These are phyloP conservation scores for Ornithoptera priamus DNA, from an alignment of 2,888 invertebrate species.

Conservation along the genomic window DNA sequence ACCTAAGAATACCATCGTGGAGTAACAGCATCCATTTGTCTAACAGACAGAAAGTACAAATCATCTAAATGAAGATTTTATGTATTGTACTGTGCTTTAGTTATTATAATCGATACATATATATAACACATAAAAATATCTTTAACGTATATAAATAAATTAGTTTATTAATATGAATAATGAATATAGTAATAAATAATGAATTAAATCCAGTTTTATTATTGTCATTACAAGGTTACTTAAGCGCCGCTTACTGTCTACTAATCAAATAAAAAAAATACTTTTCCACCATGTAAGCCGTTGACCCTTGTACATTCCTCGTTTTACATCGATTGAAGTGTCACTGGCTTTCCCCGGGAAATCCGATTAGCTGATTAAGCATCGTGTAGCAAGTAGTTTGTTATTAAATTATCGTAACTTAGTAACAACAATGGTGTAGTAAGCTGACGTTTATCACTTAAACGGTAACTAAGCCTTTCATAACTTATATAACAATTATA, in stretches of 20 bases:
- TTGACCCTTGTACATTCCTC: slow-evolving; percentile 17
- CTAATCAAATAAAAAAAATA: slow-evolving; percentile 1
- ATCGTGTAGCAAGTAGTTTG: slow-evolving; percentile 3
- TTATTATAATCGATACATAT: no score
- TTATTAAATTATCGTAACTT: slow-evolving; percentile 26
- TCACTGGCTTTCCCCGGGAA: slow-evolving; percentile 38
- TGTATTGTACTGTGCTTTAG: no score
- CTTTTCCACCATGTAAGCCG: slow-evolving; percentile 16
- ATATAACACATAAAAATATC: no score
- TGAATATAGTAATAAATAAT: no score
- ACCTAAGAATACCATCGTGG: no score
- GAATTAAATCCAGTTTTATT: neutral
- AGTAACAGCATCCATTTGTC: no score
- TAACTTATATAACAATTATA: neutral
- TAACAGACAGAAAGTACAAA: no score
- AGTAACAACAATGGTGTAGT: slow-evolving; percentile 12
- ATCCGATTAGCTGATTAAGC: slow-evolving; percentile 28
- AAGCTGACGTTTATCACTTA: neutral
- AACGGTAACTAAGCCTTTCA: neutral
- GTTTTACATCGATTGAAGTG: slow-evolving; percentile 33
- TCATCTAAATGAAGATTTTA: no score
- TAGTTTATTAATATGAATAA: no score
- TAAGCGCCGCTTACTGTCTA: neutral
- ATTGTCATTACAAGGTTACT: neutral
- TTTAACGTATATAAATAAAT: no score